Evolutionary conservation across 2,888 invertebrate species (phyloP).

Genomic region (Chrysina gloriosa): DNA sequence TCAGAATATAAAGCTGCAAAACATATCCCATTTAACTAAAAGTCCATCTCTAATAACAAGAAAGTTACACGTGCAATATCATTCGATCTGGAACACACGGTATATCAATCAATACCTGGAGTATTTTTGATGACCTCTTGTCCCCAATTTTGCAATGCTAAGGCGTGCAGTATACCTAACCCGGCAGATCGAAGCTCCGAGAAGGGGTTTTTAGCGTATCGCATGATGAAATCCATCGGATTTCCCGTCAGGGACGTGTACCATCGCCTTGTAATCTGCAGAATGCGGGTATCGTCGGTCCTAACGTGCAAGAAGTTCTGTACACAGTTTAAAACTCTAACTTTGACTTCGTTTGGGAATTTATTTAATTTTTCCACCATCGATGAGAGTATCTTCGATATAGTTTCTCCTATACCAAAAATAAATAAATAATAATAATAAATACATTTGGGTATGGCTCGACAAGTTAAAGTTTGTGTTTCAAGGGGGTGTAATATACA

Average conservation of each 20-base stretch:
- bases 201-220: slow-evolving; percentile 78
- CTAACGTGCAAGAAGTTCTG: slow-evolving; percentile 69
- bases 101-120: slow-evolving; percentile 68
- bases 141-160: slow-evolving; percentile 84
- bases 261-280: slow-evolving; percentile 73
- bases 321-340: slow-evolving; percentile 74
- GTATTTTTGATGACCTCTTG: slow-evolving; percentile 77
- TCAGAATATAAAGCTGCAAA: no score
- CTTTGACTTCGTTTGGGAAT: slow-evolving; percentile 74
- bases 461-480: no score
- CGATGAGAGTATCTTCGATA: slow-evolving; percentile 70
- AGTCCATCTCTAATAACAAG: no score
- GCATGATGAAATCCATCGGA: slow-evolving; percentile 71
- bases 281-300: slow-evolving; percentile 61
- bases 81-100: not conserved
- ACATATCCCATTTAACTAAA: no score
- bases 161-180: slow-evolving; percentile 73
- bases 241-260: slow-evolving; percentile 68
- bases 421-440: slow-evolving; percentile 28
- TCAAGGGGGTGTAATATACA: no score
- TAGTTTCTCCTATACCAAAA: slow-evolving; percentile 62
- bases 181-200: slow-evolving; percentile 80
- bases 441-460: no score
- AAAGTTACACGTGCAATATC: no score
- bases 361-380: slow-evolving; percentile 72